Base-by-base conservation (phyloP, 2,797 vertebrate species). In the Botia almorhae region DNA sequence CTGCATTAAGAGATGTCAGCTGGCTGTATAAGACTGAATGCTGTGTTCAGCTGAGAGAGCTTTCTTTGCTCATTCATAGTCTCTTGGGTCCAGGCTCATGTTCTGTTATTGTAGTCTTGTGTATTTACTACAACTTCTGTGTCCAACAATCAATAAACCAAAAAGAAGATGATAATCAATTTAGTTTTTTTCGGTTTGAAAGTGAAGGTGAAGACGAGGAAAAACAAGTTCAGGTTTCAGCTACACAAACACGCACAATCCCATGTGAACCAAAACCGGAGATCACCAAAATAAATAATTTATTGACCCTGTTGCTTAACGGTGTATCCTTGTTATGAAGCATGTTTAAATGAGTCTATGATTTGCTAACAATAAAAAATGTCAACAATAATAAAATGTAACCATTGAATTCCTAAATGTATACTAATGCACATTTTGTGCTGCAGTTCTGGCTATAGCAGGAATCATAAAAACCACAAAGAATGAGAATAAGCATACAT, bases 191-290 rank as follows among this genome's bases (percentile, higher is more conserved):
- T 43, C 3, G 50, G 67, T 80, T 79, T 60, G 71, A 21, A 79
- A 78, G 46, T 67, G 13, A n/a, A 21, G 17, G 21, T 61, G 56
- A 43, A 67, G 69, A 8, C 60, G 10, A 69, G 63, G 33, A 51
- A 33, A 78, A 78, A 63, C 70, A 74, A 70, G 81, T 73, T 78
- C 33, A 51, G 43, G 70, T 82, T 82, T 61, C 78, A 74, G 33
- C 63, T 68, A 69, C 36, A 61, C 69, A 48, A 33, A 74, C 43
- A 61, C 76, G 65, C 53, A 65, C 19, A 33, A 55, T 56, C 64
- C 73, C 58, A 53, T 61, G 55, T 73, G 21, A n/a, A 63, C 63
- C 53, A 29, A 55, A 60, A 79, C 48, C 29, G 53, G 79, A 75
- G 13, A 58, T 69, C 29, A 56, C 43, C 23, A 0, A 55, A 60